phyloP scores from a whole-genome alignment of 2,888 invertebrate species.

The Ptychoptera contaminata region DNA sequence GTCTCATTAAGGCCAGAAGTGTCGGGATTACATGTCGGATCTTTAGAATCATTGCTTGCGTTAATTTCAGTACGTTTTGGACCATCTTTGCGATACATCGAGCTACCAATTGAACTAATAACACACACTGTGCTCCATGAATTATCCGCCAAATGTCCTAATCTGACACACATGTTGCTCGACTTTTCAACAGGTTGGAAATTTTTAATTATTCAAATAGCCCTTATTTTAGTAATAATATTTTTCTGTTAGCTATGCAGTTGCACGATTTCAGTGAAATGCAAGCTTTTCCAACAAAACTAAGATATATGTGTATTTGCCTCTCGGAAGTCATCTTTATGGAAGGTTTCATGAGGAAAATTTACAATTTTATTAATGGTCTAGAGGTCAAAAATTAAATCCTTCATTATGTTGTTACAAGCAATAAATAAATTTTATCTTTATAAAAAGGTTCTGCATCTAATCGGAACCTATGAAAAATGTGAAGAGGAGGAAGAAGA shows the following conservation, averaged over 20 bases:
- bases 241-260: constrained; percentile 62
- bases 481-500: constrained; percentile 98
- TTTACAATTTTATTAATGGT: constrained; percentile 98
- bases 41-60: constrained; percentile 71
- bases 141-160: constrained; percentile 88
- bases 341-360: constrained; percentile 99
- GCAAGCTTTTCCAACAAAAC: constrained; percentile 95
- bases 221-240: too few species aligned
- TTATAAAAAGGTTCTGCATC: constrained; percentile 53
- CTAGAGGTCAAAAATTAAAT: constrained; percentile 45
- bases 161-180: constrained; percentile 86
- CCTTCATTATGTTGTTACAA: background rate
- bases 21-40: constrained; percentile 59
- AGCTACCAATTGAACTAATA: constrained; percentile 89
- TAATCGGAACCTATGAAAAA: constrained; percentile 96
- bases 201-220: background rate
- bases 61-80: constrained; percentile 81
- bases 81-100: constrained; percentile 76
- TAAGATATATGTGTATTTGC: constrained; percentile 90
- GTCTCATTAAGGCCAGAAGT: constrained; percentile 94
- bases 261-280: constrained; percentile 98
- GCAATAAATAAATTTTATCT: background rate
- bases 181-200: constrained; percentile 78
- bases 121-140: constrained; percentile 95
- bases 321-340: constrained; percentile 98